These are phyloP conservation scores for Drosophila triauraria DNA, from an alignment of 1,140 invertebrate genomes.

Conservation along the genomic window DNA sequence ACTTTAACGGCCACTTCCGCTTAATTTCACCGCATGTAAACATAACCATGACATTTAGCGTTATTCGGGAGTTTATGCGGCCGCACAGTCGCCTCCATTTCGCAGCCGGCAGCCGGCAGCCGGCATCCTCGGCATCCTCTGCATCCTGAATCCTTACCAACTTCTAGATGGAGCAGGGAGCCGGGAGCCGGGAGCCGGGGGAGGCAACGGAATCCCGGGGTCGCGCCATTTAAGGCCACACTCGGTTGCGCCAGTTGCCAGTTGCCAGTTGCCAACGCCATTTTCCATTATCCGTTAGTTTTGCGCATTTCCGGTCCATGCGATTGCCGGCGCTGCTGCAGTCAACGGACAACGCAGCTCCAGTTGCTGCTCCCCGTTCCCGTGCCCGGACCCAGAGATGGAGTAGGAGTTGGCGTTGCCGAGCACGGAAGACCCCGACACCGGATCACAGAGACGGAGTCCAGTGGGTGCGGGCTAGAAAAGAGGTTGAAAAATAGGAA, in stretches of 20 bases:
- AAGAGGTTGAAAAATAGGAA: background rate
- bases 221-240: conserved; percentile 65
- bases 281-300: conserved; percentile 82
- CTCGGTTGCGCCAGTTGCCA: conserved; percentile 62
- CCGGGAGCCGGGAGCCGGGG: background rate
- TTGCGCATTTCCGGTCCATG: conserved; percentile 77
- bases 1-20: conserved; percentile 72
- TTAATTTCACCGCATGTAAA: conserved; percentile 78
- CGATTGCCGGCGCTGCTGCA: conserved; percentile 55
- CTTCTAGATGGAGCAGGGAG: conserved; percentile 2
- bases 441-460: background rate
- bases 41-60: conserved; percentile 81
- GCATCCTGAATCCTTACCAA: conserved; percentile 3
- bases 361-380: conserved; percentile 11
- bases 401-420: background rate
- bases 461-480: background rate
- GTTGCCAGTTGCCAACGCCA: conserved; percentile 60
- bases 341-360: conserved; percentile 28
- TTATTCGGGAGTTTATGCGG: conserved; percentile 68
- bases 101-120: background rate
- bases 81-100: conserved; percentile 15
- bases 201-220: conserved; percentile 21
- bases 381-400: background rate
- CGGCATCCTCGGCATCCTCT: background rate
- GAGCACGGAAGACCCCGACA: background rate